Conservation (phyloP, 2,113 vertebrate species). For the Hypocryptadius cinnamomeus region DNA sequence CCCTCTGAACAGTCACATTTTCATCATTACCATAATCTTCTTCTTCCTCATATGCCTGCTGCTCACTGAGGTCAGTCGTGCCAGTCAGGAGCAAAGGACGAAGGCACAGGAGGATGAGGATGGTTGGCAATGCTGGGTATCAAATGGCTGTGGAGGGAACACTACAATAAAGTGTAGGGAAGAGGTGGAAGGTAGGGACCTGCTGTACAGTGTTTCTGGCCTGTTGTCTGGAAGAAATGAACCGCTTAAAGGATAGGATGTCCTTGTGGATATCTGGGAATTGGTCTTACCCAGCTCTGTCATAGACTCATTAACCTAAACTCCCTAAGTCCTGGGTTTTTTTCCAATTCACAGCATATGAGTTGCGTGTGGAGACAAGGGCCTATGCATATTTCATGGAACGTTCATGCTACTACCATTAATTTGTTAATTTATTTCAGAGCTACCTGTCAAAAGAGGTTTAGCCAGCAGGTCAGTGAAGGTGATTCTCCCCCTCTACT, state of each 20-base stretch:
- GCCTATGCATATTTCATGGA: not conserved
- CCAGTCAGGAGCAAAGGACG: not conserved
- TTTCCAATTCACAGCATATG: not conserved
- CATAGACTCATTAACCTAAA: not conserved
- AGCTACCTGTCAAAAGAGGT: not conserved
- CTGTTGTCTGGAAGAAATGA: not conserved
- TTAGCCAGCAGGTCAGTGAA: not conserved
- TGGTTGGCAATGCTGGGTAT: not conserved
- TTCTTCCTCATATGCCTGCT: not conserved
- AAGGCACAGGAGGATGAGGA: not conserved
- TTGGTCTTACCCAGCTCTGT: not conserved
- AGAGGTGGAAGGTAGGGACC: not conserved
- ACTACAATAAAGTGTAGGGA: not conserved
- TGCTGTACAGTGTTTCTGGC: fast-evolving
- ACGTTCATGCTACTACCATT: not conserved
- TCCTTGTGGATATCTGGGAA: not conserved
- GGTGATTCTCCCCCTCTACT: not conserved
- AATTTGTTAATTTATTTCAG: not conserved
- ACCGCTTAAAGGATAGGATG: not conserved
- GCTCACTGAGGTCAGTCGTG: not conserved
- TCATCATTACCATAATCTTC: not conserved
- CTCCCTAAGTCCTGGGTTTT: not conserved
- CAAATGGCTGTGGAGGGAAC: not conserved
- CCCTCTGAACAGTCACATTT: not conserved
- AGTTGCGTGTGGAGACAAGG: not conserved